Percentiles rank a stretch among this genome's conserved stretches.
Conservation (phyloP, 2,113 vertebrate species). For the Chaetodon auriga region DNA sequence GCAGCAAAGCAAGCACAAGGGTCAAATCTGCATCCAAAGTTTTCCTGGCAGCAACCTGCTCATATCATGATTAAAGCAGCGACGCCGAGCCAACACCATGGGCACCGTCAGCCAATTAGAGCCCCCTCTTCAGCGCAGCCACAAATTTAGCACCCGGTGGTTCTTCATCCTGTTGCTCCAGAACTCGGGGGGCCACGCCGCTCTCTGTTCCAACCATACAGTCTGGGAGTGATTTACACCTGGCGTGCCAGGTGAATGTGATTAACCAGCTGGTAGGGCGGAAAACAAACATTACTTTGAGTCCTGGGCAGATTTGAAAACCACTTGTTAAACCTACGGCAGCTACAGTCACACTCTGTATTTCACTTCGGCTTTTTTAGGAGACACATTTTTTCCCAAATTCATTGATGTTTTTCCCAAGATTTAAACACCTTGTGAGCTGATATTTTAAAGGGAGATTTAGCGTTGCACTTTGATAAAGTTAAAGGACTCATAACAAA, state of each 20-base stretch:
- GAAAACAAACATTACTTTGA: constrained; percentile 40
- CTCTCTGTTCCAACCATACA: constrained; percentile 19
- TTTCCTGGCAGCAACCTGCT: constrained; percentile 67
- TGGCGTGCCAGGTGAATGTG: constrained; percentile 54
- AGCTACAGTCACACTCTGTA: constrained; percentile 1
- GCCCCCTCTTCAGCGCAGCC: constrained; percentile 14
- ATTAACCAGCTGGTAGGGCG: constrained; percentile 35
- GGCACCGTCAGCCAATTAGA: constrained; percentile 54
- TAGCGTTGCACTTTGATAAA: not conserved
- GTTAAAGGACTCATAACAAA: not conserved
- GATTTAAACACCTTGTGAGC: not conserved
- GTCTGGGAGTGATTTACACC: constrained; percentile 57
- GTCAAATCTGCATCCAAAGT: constrained; percentile 65
- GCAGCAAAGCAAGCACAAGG: constrained; percentile 61
- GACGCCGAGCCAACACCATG: constrained; percentile 53
- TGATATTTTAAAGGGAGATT: not conserved
- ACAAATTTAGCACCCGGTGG: constrained; percentile 36
- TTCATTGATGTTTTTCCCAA: not conserved
- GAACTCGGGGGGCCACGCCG: constrained; percentile 16
- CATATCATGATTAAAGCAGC: constrained; percentile 62
- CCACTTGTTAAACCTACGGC: constrained; percentile 25
- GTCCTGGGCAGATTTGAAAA: constrained; percentile 26
- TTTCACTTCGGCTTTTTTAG: not conserved
- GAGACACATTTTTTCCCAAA: not conserved
- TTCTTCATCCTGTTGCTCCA: constrained; percentile 21